Conservation (phyloP, 2,113 vertebrate species). For the Protobothrops flavoviridis region DNA sequence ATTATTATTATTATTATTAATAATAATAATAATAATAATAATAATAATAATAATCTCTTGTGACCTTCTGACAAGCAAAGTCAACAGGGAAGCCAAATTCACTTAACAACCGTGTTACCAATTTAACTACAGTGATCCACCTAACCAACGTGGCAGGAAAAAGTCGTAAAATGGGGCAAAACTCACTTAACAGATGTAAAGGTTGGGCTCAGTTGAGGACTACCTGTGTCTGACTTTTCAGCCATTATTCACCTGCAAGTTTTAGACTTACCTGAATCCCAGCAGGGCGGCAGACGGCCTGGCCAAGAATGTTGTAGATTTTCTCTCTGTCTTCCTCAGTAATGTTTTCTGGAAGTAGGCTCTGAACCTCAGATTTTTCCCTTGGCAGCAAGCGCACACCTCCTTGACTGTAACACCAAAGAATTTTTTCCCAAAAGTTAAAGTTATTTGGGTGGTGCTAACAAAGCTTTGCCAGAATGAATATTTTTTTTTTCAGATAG, state of each 20-base stretch:
- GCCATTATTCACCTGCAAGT: neutral
- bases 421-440: slow-evolving; percentile 15
- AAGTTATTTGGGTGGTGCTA: neutral
- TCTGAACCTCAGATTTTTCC: slow-evolving; percentile 94
- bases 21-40: too few species aligned
- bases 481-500: neutral
- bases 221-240: neutral
- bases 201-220: too few species aligned
- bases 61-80: too few species aligned
- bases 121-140: too few species aligned
- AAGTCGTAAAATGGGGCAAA: too few species aligned
- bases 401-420: slow-evolving; percentile 84
- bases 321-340: slow-evolving; percentile 89
- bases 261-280: slow-evolving; percentile 87
- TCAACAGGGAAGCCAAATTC: too few species aligned
- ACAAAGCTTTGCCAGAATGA: neutral
- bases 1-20: too few species aligned
- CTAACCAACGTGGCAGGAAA: too few species aligned
- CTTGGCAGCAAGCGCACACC: slow-evolving; percentile 89
- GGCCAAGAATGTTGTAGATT: slow-evolving; percentile 94
- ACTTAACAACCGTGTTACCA: too few species aligned
- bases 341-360: slow-evolving; percentile 83
- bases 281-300: slow-evolving; percentile 94
- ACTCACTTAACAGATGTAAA: too few species aligned
- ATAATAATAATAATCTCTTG: too few species aligned